A percentile compares a stretch with the other conserved stretches of the same genome.
Evolutionary conservation across 2,113 vertebrate species (phyloP).

Genomic region (Micronisus gabar): DNA sequence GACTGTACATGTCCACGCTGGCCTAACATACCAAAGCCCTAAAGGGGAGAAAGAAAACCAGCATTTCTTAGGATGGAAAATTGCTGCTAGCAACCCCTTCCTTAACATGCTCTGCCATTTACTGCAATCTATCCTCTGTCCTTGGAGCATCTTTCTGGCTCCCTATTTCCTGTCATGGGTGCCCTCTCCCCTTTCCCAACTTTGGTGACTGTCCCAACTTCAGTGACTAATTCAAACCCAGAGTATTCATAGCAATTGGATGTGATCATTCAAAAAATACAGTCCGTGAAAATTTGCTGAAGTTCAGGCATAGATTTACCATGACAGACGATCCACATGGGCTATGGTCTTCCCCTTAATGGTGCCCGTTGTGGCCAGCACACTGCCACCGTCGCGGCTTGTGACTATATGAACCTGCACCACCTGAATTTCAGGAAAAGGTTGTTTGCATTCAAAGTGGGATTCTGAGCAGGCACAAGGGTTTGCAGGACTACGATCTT

Average conservation of each 20-base stretch:
- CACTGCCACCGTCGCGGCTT: neutral
- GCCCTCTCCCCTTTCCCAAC: neutral
- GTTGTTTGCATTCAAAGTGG: neutral
- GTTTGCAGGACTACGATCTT: neutral
- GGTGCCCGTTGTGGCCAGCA: neutral
- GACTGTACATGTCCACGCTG: fast-evolving
- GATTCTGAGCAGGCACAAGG: neutral
- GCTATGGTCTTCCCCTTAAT: neutral
- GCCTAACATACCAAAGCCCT: neutral
- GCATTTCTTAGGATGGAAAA: neutral
- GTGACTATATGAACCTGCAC: neutral
- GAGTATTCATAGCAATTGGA: neutral
- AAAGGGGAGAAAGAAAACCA: neutral
- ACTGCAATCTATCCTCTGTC: neutral
- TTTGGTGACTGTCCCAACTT: neutral
- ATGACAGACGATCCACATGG: fast-evolving
- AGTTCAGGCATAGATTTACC: neutral
- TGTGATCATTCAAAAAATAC: neutral
- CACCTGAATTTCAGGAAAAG: neutral
- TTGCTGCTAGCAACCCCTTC: neutral
- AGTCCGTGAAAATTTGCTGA: neutral
- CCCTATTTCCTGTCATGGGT: neutral
- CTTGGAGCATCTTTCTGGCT: neutral
- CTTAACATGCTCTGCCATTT: neutral
- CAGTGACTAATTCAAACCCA: neutral